These are phyloP conservation scores for Melitaea athalia DNA, from an alignment of 2,888 invertebrate species.

Conservation along the genomic window DNA sequence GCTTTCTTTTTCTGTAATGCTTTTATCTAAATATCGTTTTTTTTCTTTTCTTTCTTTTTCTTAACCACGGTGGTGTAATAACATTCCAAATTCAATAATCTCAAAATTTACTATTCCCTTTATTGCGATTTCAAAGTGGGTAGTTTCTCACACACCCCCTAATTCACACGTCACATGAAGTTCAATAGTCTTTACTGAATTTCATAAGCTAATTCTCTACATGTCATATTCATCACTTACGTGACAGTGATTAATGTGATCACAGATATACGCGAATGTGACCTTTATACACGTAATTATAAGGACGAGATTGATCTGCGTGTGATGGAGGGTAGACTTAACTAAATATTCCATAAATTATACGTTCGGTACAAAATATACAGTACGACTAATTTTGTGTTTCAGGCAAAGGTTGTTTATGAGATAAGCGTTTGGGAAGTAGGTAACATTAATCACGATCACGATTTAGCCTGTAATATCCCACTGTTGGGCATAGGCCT, in stretches of 20 bases:
- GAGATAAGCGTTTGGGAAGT: too few relatives aligned
- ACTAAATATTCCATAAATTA: slow-evolving; percentile 7
- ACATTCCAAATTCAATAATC: background rate
- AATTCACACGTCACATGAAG: slow-evolving; percentile 12
- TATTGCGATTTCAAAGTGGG: background rate
- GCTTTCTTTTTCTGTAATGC: too few relatives aligned
- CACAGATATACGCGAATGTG: background rate
- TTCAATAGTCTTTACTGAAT: slow-evolving; percentile 38
- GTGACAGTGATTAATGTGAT: slow-evolving; percentile 56
- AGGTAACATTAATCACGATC: too few relatives aligned
- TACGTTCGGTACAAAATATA: background rate
- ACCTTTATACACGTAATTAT: background rate
- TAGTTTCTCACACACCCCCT: background rate
- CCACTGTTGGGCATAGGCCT: too few relatives aligned
- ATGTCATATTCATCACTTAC: slow-evolving; percentile 63
- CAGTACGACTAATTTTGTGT: background rate
- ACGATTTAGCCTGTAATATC: too few relatives aligned
- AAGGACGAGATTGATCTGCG: background rate
- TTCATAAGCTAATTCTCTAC: slow-evolving; percentile 52
- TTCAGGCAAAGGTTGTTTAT: background rate
- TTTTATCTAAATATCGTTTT: too few relatives aligned
- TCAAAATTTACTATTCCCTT: background rate
- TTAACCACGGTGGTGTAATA: background rate
- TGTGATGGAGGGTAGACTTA: background rate
- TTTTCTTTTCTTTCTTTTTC: too few relatives aligned